Evolutionary conservation across 2,113 vertebrate species (phyloP), one percentile per base, ranked within the genome.

Genomic region (Mobula hypostoma): DNA sequence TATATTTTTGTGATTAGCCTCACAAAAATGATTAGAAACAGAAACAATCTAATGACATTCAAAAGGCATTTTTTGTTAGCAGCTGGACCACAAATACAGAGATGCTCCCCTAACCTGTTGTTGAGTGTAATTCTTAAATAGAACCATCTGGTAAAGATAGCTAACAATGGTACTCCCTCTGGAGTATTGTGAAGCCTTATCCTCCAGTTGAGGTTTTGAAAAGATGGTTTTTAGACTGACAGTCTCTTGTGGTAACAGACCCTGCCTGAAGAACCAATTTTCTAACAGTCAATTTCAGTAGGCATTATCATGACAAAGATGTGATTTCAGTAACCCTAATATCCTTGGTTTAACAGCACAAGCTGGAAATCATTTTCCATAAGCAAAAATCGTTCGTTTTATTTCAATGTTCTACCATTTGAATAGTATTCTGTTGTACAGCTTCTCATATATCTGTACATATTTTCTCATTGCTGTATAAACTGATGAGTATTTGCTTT

Each of bases 261-360:
- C 70, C 40, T 93, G 91, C 91, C 17, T 74, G 70, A 93, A 93
- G 36, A 90, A 93, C 68, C 91, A 93, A 93, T 93, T 93, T 93
- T 74, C 91, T 74, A 76, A 93, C 32, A 70, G 91, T 74, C 27
- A 93, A 93, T 72, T 74, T 93, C 91, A 48, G 36, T 29, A 48
- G 70, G 36, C 66, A 93, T 74, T 29, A 76, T 93, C 36, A 56
- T 56, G 36, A 76, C 91, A 76, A 74, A 66, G 72, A 74, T 56
- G 27, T 74, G 70, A 74, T 56, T 93, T 74, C 91, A 48, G 91
- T 76, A 48, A 93, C 24, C 70, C 91, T 2, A 93, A 76, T 93
- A 93, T 29, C 70, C 24, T 7, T 72, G 40, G 24, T 93, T 74
- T 93, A 74, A 76, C 72, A 93, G 27, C 7, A 15, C 68, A 93